Conservation (phyloP, 2,113 vertebrate species). For the Tilapia sparmanii region DNA sequence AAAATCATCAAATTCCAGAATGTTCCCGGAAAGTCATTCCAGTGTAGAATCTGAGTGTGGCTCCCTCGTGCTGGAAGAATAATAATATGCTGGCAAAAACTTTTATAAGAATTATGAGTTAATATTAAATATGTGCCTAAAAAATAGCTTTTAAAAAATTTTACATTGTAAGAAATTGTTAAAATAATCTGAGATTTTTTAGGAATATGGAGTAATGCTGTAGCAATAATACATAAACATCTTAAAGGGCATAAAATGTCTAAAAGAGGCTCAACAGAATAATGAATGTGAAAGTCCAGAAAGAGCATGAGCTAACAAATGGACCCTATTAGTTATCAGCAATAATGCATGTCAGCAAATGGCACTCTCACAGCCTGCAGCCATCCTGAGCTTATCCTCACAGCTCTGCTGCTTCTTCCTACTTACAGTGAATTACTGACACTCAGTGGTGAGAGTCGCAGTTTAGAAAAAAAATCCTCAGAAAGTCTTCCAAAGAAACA, state of each 20-base stretch:
- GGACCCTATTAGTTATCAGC: not conserved
- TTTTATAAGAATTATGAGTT: not conserved
- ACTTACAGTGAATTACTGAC: constrained; percentile 32
- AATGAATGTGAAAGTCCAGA: constrained; percentile 19
- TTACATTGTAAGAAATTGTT: not conserved
- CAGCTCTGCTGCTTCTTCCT: not conserved
- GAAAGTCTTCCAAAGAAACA: not conserved
- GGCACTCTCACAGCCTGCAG: not conserved
- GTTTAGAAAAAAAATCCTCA: not conserved
- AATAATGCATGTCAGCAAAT: not conserved
- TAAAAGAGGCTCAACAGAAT: not conserved
- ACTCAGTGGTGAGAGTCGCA: constrained; percentile 37
- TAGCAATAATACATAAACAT: not conserved
- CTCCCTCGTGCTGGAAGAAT: not conserved
- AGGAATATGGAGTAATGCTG: not conserved
- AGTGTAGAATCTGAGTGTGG: not conserved
- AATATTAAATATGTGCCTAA: constrained; percentile 15
- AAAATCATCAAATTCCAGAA: not conserved
- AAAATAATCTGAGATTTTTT: not conserved
- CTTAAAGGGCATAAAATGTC: not conserved
- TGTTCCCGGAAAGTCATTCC: constrained; percentile 2
- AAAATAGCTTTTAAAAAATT: not conserved
- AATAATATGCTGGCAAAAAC: not conserved
- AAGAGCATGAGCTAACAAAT: not conserved
- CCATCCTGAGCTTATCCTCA: not conserved